Conservation (phyloP, 2,888 invertebrate species). For the Nemoura dubitans region DNA sequence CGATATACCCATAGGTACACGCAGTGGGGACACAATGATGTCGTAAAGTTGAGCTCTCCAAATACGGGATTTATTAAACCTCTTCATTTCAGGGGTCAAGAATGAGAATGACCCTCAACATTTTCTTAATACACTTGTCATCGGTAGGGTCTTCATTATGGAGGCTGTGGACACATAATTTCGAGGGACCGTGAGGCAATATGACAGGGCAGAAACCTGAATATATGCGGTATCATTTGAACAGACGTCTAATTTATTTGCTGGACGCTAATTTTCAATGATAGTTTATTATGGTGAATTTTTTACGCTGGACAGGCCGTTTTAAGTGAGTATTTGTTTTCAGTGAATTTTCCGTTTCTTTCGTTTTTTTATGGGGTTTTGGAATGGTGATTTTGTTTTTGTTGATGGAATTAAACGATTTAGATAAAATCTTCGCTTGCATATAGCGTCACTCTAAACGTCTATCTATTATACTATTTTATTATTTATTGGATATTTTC, state of each 20-base stretch:
- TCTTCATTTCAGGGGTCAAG: slow-evolving; percentile 16
- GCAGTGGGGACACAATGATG: no score
- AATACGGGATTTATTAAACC: slow-evolving; percentile 28
- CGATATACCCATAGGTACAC: neutral
- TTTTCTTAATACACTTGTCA: neutral
- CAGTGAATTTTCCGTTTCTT: neutral
- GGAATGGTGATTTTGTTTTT: neutral
- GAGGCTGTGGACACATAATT: neutral
- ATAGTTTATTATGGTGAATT: neutral
- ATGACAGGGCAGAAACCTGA: neutral
- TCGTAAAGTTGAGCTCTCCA: slow-evolving; percentile 3
- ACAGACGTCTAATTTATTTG: neutral
- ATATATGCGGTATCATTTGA: neutral
- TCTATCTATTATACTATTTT: neutral
- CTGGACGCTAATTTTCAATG: neutral
- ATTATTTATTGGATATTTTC: slow-evolving; percentile 23
- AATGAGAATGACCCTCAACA: neutral
- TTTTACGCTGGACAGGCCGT: neutral
- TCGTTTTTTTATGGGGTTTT: neutral
- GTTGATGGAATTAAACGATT: neutral
- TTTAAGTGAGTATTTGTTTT: neutral
- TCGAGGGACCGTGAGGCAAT: neutral
- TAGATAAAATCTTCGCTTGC: neutral
- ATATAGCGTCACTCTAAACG: neutral
- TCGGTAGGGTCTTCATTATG: neutral